Conservation (phyloP, 2,113 vertebrate genomes). For the Microcebus lehilahytsara region DNA sequence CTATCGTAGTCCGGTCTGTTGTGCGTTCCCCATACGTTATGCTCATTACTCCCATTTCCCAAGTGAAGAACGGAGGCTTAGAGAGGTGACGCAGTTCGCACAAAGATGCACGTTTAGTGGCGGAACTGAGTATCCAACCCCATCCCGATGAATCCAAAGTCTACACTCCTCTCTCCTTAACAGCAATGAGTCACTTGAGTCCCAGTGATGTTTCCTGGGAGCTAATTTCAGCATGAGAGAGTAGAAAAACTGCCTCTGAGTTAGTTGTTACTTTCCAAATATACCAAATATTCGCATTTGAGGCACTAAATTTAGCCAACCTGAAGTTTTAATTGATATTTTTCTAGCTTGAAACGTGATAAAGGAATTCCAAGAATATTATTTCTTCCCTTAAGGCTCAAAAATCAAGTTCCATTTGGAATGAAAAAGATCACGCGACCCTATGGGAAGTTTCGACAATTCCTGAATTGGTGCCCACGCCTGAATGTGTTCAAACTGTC, state of each 20-base stretch:
- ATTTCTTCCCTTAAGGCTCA: not conserved
- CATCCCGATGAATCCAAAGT: not conserved
- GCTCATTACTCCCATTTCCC: not conserved
- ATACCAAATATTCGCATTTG: conserved; percentile 34
- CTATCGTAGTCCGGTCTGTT: not conserved
- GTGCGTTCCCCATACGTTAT: not conserved
- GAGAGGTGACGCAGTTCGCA: not conserved
- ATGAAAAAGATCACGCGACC: not conserved
- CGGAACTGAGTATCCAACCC: not conserved
- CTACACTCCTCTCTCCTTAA: not conserved
- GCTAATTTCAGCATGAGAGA: conserved; percentile 15
- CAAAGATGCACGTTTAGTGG: not conserved
- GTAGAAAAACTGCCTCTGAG: not conserved
- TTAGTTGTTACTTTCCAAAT: conserved; percentile 20
- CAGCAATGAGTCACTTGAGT: not conserved
- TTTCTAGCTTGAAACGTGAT: not conserved
- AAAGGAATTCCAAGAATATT: not conserved
- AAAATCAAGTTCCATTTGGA: not conserved
- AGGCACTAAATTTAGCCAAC: conserved; percentile 2
- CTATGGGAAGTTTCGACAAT: not conserved
- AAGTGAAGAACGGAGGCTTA: not conserved
- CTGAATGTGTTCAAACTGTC: not conserved
- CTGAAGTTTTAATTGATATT: conserved; percentile 14
- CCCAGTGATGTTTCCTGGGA: not conserved
- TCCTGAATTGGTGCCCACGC: not conserved